phyloP scores from a whole-genome alignment of 2,113 vertebrate species.

The Bos javanicus region DNA sequence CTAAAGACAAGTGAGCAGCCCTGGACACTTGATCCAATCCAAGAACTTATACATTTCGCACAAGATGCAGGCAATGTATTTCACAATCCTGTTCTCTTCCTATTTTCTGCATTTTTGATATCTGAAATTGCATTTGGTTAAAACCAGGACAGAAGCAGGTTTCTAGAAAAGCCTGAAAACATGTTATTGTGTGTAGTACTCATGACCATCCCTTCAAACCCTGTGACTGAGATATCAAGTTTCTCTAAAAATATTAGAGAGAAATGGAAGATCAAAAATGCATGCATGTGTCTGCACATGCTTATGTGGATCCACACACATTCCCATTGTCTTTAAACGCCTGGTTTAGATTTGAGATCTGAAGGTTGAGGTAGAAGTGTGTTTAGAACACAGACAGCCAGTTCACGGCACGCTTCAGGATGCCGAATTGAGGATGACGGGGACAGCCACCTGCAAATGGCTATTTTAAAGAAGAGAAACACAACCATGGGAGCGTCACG shows the following conservation, averaged over 20 bases:
- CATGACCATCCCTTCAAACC: fast-evolving
- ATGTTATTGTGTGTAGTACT: background rate
- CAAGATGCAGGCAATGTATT: fast-evolving
- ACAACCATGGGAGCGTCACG: fast-evolving
- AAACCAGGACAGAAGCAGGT: background rate
- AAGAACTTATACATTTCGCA: background rate
- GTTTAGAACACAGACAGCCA: fast-evolving
- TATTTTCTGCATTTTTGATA: fast-evolving
- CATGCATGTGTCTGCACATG: fast-evolving
- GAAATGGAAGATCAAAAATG: background rate
- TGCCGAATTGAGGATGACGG: fast-evolving
- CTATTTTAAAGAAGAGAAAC: too few relatives aligned
- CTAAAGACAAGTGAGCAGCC: background rate
- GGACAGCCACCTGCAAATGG: background rate
- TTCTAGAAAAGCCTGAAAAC: background rate
- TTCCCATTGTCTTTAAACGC: fast-evolving
- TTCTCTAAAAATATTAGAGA: background rate
- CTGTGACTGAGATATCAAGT: fast-evolving
- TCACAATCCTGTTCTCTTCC: fast-evolving
- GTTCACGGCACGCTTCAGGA: fast-evolving
- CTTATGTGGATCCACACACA: fast-evolving
- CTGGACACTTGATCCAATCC: background rate
- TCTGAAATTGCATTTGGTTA: background rate
- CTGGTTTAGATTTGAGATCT: too few relatives aligned
- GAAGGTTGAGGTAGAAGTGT: too few relatives aligned